Percentiles rank a stretch among this genome's conserved stretches.
These are phyloP conservation scores for Enteromius anoplus DNA, from an alignment of 2,797 vertebrate species.

Conservation along the genomic window DNA sequence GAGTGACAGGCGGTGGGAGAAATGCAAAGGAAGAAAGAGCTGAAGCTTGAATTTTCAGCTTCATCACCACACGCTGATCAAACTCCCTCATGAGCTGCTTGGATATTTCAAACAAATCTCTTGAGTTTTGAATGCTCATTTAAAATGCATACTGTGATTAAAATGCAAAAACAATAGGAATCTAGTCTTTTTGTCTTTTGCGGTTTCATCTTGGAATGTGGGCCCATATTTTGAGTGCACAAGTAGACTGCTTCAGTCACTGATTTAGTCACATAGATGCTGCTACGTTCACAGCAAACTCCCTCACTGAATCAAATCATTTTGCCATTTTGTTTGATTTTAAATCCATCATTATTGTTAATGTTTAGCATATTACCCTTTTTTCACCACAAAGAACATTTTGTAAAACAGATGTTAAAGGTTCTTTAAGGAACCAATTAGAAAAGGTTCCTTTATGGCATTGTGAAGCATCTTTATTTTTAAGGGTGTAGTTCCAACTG, in stretches of 20 bases:
- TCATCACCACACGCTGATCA: conserved; percentile 3
- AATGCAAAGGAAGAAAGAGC: conserved; percentile 7
- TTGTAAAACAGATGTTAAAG: too few relatives aligned
- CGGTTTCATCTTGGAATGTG: neutral
- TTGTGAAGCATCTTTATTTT: too few relatives aligned
- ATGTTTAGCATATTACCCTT: neutral
- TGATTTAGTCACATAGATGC: neutral
- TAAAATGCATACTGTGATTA: neutral
- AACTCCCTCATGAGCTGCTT: neutral
- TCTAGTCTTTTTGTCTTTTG: neutral
- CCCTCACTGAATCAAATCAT: neutral
- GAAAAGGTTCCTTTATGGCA: too few relatives aligned
- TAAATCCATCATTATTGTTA: neutral
- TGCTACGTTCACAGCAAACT: neutral
- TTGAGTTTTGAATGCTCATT: neutral
- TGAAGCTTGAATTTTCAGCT: neutral
- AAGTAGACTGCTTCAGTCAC: neutral
- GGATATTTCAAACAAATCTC: neutral
- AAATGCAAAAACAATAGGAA: conserved; percentile 3
- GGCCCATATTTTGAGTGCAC: neutral
- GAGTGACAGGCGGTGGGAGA: neutral
- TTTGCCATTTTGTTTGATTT: neutral
- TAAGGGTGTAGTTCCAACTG: neutral
- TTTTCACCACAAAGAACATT: too few relatives aligned
- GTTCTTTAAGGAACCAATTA: too few relatives aligned